Base-by-base conservation (phyloP, 2,113 vertebrate species). In the Jacana jacana region DNA sequence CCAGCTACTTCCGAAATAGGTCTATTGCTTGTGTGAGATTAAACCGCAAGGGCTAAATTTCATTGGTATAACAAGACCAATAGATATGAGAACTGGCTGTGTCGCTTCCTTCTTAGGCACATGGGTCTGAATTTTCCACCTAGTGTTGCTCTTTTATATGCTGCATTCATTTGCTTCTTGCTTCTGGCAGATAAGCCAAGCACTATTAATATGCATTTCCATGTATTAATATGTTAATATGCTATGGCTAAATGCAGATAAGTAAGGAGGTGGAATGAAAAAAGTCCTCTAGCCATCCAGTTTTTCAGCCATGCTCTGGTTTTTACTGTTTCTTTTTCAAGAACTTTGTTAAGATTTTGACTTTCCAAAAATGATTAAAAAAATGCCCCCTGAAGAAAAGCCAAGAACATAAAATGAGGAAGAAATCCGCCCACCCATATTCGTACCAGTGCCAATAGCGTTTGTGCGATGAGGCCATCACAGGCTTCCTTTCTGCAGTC, bases 91-190 rank as follows among this genome's bases (percentile, higher is more conserved):
- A 88, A 68, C 17, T 46, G 69, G 11, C 27, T 80, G 22, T 44
- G 54, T 15, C 81, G 17, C 69, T 95, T 68, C 51, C 20, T 88
- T 94, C 80, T 71, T 31, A 72, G 49, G 61, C 80, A 89, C 33
- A 40, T 5, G 22, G 24, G 33, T 84, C 71, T 88, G 33, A 88
- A 79, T 93, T 87, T 58, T 69, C n/a, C 46, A 81, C 72, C 30
- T 68, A 31, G 19, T 18, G 16, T 75, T 85, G 23, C 91, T 95
- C 33, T 40, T 87, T 94, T 84, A 42, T 86, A 71, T 73, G 69
- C 84, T 93, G 61, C 57, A 81, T 91, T 83, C 81, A 72, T 94
- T 80, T 88, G 81, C 54, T 79, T 95, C 94, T 96, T 94, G 93
- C 89, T 96, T 51, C 79, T 79, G 82, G 93, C 75, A 96, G 86